A percentile compares a stretch with the other conserved stretches of the same genome.
Conservation (phyloP, 1,140 invertebrate species). For the Lasioglossum baleicum region DNA sequence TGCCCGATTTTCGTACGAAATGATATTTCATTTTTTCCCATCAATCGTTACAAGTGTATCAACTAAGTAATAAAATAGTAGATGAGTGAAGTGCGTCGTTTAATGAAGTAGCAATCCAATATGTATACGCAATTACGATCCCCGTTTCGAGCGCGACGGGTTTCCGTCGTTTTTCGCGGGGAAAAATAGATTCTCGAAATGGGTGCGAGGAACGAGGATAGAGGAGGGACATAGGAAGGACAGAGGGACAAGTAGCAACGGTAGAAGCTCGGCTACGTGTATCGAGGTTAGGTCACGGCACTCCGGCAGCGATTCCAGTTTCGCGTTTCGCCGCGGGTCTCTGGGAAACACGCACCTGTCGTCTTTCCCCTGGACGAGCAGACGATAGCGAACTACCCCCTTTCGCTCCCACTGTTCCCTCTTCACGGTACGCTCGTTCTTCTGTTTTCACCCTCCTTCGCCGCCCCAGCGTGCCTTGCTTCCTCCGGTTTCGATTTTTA, state of each 20-base stretch:
- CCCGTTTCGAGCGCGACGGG: too few species aligned
- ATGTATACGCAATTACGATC: too few species aligned
- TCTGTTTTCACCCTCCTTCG: constrained; percentile 41
- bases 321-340: constrained; percentile 75
- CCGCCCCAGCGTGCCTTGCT: constrained; percentile 8
- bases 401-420: constrained; percentile 13
- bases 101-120: too few species aligned
- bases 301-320: constrained; percentile 67
- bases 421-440: constrained; percentile 40
- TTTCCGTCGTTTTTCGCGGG: too few species aligned
- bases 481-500: constrained; percentile 12
- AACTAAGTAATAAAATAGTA: too few species aligned
- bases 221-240: neutral
- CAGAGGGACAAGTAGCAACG: constrained; percentile 27
- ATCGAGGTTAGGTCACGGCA: constrained; percentile 68
- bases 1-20: too few species aligned
- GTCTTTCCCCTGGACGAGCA: constrained; percentile 71
- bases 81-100: too few species aligned
- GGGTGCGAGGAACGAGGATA: constrained; percentile 22
- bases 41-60: too few species aligned
- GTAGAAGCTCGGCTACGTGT: constrained; percentile 47
- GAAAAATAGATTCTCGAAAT: neutral
- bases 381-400: constrained; percentile 65
- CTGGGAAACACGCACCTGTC: constrained; percentile 77
- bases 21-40: too few species aligned